Evolutionary conservation across 2,113 vertebrate species (phyloP).

Genomic region (Pseudorhombus dupliciocellatus): DNA sequence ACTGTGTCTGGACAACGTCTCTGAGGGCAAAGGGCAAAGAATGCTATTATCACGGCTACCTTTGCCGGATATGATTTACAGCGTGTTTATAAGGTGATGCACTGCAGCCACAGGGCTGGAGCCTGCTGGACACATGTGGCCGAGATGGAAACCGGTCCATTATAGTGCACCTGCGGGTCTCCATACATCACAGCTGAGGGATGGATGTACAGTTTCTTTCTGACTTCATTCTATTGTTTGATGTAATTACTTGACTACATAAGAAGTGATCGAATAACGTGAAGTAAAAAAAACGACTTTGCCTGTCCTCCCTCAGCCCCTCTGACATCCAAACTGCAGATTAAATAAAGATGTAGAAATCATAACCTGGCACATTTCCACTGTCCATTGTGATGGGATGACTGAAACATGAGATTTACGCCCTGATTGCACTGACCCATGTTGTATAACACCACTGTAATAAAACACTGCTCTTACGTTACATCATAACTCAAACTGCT

Average conservation of each 20-base stretch:
- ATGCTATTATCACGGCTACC: conserved; percentile 40
- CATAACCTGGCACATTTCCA: conserved; percentile 23
- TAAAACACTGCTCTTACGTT: conserved; percentile 28
- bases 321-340: not conserved
- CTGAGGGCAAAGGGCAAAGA: conserved; percentile 26
- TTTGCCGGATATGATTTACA: conserved; percentile 46
- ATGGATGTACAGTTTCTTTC: not conserved
- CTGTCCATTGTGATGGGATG: conserved; percentile 19
- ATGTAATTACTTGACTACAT: no score
- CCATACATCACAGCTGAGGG: not conserved
- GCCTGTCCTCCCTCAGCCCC: not conserved
- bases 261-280: no score
- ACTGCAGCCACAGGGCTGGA: not conserved
- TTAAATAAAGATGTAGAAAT: conserved; percentile 6
- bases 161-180: not conserved
- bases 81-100: conserved; percentile 15
- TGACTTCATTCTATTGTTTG: not conserved
- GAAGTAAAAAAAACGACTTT: not conserved
- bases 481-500: conserved; percentile 25
- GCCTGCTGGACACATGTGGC: no score
- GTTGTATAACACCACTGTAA: conserved; percentile 45
- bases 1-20: conserved; percentile 57
- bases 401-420: conserved; percentile 42
- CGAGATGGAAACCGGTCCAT: not conserved
- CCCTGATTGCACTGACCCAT: conserved; percentile 39